Evolutionary conservation across 2,888 invertebrate genomes (phyloP).

Genomic region (Drosophila histrio): DNA sequence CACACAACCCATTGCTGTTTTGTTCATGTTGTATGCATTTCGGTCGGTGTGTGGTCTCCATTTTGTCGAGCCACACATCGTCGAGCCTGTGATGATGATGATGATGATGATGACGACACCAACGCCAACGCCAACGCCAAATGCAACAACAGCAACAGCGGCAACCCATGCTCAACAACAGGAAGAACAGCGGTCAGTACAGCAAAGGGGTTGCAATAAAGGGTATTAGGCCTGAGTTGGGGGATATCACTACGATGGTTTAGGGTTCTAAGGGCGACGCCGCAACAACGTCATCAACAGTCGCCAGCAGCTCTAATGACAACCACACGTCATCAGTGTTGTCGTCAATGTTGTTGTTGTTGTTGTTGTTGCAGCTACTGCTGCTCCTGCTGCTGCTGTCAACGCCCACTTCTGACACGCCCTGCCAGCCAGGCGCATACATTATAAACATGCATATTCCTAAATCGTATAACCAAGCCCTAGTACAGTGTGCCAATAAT

Average conservation of each 20-base stretch:
- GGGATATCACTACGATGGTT: neutral
- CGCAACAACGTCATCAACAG: slow-evolving; percentile 65
- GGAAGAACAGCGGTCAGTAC: slow-evolving; percentile 47
- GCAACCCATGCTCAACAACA: slow-evolving; percentile 53
- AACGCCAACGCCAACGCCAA: slow-evolving; percentile 22
- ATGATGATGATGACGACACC: slow-evolving; percentile 22
- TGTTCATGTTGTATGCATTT: slow-evolving; percentile 73
- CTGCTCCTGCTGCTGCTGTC: slow-evolving; percentile 42
- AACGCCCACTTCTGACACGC: slow-evolving; percentile 72
- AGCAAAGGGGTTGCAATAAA: slow-evolving; percentile 23
- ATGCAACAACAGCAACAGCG: slow-evolving; percentile 11
- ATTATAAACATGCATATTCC: slow-evolving; percentile 50
- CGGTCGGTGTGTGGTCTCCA: slow-evolving; percentile 63
- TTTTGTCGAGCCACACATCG: slow-evolving; percentile 50
- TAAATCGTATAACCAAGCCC: slow-evolving; percentile 20
- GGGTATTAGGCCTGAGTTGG: slow-evolving; percentile 19
- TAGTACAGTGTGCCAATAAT: slow-evolving; percentile 11
- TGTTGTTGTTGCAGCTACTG: slow-evolving; percentile 27
- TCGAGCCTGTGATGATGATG: slow-evolving; percentile 10
- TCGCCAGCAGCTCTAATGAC: slow-evolving; percentile 71
- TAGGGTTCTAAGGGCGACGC: slow-evolving; percentile 21
- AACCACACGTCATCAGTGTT: slow-evolving; percentile 76
- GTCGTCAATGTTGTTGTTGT: slow-evolving; percentile 33
- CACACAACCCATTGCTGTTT: slow-evolving; percentile 10
- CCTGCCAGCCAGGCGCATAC: slow-evolving; percentile 52